Conservation (phyloP, 2,797 vertebrate species). For the Sarcoramphus papa region DNA sequence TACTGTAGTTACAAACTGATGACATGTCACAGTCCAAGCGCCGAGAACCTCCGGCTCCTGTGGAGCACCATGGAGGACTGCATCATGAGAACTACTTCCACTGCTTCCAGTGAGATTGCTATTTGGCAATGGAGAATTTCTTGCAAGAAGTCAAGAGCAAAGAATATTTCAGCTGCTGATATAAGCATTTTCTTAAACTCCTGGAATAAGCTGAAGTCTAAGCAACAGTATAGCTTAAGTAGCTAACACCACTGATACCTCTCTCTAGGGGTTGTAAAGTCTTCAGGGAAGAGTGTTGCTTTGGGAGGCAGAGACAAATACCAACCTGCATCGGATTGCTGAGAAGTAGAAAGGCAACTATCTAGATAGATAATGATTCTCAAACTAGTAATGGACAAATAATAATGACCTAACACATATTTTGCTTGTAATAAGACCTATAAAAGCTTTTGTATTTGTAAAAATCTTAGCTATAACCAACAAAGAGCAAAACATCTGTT, state of each 20-base stretch:
- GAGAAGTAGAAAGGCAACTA: not conserved
- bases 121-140: not conserved
- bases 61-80: not conserved
- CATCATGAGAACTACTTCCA: not conserved
- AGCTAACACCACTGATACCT: not conserved
- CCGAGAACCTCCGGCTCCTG: accelerated
- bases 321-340: not conserved
- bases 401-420: not conserved
- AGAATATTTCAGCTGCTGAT: not conserved
- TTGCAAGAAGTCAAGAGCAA: not conserved
- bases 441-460: not conserved
- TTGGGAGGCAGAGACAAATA: not conserved
- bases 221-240: not conserved
- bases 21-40: not conserved
- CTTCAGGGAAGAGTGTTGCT: not conserved
- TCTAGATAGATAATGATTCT: not conserved
- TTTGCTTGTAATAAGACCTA: not conserved
- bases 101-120: not conserved
- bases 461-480: not conserved
- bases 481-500: not conserved
- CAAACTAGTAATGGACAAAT: not conserved
- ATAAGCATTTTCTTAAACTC: not conserved
- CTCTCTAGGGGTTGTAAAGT: not conserved
- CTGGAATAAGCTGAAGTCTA: not conserved
- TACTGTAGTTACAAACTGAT: not conserved